phyloP scores from a whole-genome alignment of 2,888 invertebrate species.

The Tineola bisselliella region DNA sequence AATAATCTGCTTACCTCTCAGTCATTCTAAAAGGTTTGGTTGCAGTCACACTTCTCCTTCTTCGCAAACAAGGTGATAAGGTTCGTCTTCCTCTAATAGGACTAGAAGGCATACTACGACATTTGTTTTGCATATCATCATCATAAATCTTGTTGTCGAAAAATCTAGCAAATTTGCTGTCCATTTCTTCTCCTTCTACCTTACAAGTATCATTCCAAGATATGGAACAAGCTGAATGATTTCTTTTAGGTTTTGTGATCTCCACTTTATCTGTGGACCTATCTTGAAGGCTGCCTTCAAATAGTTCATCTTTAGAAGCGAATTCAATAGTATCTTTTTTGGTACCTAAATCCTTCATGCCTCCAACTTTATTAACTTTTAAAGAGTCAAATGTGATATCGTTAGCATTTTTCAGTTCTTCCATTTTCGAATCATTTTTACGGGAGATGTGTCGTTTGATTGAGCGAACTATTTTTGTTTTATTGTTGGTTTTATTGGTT shows the following conservation, averaged over 20 bases:
- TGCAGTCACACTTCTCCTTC: conserved; percentile 59
- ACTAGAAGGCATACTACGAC: conserved; percentile 68
- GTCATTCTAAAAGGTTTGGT: conserved; percentile 78
- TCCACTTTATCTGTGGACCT: not conserved
- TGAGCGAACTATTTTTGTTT: not conserved
- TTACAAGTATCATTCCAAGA: conserved; percentile 53
- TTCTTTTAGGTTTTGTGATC: conserved; percentile 34
- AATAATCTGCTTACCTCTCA: conserved; percentile 58
- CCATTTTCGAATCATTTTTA: not conserved
- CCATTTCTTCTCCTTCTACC: conserved; percentile 42
- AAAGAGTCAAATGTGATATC: not conserved
- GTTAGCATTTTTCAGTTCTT: not conserved
- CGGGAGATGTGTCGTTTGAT: not conserved
- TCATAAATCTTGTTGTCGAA: conserved; percentile 39
- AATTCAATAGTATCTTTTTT: conserved; percentile 6
- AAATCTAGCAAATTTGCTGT: conserved; percentile 48
- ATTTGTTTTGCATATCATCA: conserved; percentile 36
- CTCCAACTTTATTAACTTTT: not conserved
- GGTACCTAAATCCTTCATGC: conserved; percentile 26
- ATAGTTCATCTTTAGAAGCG: not conserved
- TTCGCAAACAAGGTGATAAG: conserved; percentile 28
- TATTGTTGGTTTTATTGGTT: not conserved
- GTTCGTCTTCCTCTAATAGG: conserved; percentile 51
- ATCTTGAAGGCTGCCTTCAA: not conserved
- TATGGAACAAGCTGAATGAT: conserved; percentile 57